These are phyloP conservation scores for Drosophila anceps DNA, from an alignment of 2,888 invertebrate species.

Conservation along the genomic window DNA sequence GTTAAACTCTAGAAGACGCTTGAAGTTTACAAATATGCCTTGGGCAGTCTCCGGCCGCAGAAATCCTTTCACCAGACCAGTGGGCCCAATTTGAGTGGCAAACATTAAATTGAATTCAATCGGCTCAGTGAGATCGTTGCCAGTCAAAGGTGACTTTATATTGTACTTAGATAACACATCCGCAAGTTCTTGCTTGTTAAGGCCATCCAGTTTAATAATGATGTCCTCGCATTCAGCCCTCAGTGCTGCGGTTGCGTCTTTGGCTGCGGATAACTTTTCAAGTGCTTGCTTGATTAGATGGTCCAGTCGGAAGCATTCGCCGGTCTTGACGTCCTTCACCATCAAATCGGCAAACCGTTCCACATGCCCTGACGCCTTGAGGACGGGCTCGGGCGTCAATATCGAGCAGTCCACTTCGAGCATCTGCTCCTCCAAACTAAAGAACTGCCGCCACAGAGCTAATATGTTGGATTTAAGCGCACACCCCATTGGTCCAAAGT, in stretches of 20 bases:
- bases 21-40: slow-evolving; percentile 99
- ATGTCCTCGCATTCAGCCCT: slow-evolving; percentile 83
- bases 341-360: slow-evolving; percentile 99
- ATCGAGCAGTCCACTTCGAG: slow-evolving; percentile 99
- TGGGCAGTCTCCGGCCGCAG: slow-evolving; percentile 99
- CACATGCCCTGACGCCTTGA: slow-evolving; percentile 99
- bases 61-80: slow-evolving; percentile 96
- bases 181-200: slow-evolving; percentile 95
- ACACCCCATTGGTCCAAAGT: slow-evolving; percentile 99
- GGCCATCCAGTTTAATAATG: slow-evolving; percentile 91
- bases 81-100: slow-evolving; percentile 98
- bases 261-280: slow-evolving; percentile 94
- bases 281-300: slow-evolving; percentile 98
- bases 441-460: slow-evolving; percentile 96
- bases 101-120: slow-evolving; percentile 99
- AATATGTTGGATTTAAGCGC: slow-evolving; percentile 98
- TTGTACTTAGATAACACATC: slow-evolving; percentile 93
- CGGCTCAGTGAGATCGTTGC: slow-evolving; percentile 97
- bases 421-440: slow-evolving; percentile 99
- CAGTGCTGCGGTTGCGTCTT: slow-evolving; percentile 90
- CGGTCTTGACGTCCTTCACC: slow-evolving; percentile 98
- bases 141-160: slow-evolving; percentile 98
- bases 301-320: slow-evolving; percentile 98
- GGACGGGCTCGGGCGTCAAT: slow-evolving; percentile 97
- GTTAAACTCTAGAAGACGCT: slow-evolving; percentile 98